Percentiles rank a stretch among this genome's conserved stretches.
phyloP scores from a whole-genome alignment of 1,140 invertebrate genomes.

The Megathymus violae region DNA sequence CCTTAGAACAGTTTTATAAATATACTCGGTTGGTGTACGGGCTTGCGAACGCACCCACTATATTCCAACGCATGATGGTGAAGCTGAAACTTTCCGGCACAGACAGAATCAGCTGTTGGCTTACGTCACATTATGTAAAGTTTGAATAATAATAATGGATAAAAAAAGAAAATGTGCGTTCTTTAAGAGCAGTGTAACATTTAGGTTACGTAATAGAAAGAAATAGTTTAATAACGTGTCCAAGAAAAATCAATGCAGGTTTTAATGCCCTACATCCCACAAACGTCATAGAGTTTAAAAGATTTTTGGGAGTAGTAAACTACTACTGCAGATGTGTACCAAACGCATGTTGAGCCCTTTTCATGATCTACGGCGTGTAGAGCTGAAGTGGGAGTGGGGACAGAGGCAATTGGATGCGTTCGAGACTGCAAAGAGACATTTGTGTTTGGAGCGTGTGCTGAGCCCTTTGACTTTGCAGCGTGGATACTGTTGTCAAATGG shows the following conservation, averaged over 20 bases:
- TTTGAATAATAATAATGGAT: too few species aligned
- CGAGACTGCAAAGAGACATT: conserved; percentile 38
- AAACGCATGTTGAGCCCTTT: conserved; percentile 58
- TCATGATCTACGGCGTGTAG: conserved; percentile 42
- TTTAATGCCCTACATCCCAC: conserved; percentile 52
- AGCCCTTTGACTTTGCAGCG: conserved; percentile 57
- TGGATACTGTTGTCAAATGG: conserved; percentile 47
- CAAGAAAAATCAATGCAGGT: conserved; percentile 64
- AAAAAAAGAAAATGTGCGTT: conserved; percentile 59
- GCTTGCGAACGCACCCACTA: conserved; percentile 47
- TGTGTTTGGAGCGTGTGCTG: conserved; percentile 50
- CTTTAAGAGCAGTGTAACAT: conserved; percentile 49
- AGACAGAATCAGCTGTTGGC: conserved; percentile 36
- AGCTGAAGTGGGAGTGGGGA: conserved; percentile 32
- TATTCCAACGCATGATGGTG: conserved; percentile 57
- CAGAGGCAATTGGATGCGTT: conserved; percentile 45
- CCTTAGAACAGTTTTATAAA: conserved; percentile 49
- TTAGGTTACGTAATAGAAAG: conserved; percentile 60
- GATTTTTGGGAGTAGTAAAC: conserved; percentile 72
- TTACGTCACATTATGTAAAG: too few species aligned
- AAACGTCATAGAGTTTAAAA: conserved; percentile 57
- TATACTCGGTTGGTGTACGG: conserved; percentile 52
- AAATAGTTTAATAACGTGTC: conserved; percentile 55
- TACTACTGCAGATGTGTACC: conserved; percentile 66
- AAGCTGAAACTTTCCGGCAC: conserved; percentile 47